Conservation (phyloP, 2,888 invertebrate genomes). For the Frankliniella intonsa region DNA sequence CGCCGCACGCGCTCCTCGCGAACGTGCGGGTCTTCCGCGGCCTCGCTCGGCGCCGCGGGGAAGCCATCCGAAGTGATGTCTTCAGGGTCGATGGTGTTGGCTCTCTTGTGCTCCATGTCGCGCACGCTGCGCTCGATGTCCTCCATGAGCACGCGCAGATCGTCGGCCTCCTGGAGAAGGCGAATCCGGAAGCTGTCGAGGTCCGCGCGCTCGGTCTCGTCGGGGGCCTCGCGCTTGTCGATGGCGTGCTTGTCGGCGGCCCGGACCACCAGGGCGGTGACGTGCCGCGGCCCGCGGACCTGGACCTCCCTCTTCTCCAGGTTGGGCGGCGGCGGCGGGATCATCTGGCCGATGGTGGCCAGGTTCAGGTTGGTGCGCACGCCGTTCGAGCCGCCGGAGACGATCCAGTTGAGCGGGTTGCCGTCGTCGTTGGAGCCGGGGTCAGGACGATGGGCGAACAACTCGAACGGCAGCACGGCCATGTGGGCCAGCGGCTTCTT, state of each 20-base stretch:
- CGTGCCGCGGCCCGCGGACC: no score
- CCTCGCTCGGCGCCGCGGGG: not conserved
- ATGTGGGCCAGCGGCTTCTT: not conserved
- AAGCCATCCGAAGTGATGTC: conserved; percentile 10
- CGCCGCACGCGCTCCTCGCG: conserved; percentile 8
- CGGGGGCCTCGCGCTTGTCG: not conserved
- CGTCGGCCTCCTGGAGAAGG: conserved; percentile 11
- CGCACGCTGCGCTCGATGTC: not conserved
- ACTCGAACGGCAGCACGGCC: not conserved
- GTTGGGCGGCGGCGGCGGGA: not conserved
- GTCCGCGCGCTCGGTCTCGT: not conserved
- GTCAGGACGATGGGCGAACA: not conserved
- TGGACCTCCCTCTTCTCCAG: not conserved
- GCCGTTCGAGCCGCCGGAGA: conserved; percentile 3
- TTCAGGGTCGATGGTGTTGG: not conserved
- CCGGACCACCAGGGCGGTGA: no score
- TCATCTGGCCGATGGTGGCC: not conserved
- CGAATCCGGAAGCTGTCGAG: not conserved
- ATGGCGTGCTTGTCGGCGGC: not conserved
- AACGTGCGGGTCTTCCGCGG: not conserved
- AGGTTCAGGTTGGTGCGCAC: not conserved
- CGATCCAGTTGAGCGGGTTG: not conserved
- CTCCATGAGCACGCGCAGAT: conserved; percentile 7
- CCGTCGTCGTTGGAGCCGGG: not conserved
- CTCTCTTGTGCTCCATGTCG: not conserved